Percentiles rank a stretch among this genome's conserved stretches.
These are phyloP conservation scores for Ectropis crepuscularia DNA, from an alignment of 2,888 invertebrate genomes.

Conservation along the genomic window DNA sequence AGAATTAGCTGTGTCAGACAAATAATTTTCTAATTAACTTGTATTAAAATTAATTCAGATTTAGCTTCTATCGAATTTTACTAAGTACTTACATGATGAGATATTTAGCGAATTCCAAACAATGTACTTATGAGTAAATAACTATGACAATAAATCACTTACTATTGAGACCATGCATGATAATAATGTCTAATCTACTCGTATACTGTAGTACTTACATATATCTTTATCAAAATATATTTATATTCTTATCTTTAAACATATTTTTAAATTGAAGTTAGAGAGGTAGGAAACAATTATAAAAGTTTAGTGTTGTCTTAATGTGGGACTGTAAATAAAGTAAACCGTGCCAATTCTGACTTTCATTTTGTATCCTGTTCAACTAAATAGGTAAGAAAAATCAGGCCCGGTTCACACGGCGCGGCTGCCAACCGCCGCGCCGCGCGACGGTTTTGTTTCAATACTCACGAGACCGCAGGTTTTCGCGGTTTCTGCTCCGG, in stretches of 20 bases:
- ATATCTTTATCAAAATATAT: constrained; percentile 41
- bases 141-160: constrained; percentile 68
- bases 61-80: constrained; percentile 43
- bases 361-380: constrained; percentile 54
- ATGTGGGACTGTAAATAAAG: constrained; percentile 74
- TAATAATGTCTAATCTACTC: constrained; percentile 64
- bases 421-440: too few species aligned
- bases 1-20: constrained; percentile 82
- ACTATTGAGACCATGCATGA: constrained; percentile 62
- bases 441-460: too few species aligned
- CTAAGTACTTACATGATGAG: constrained; percentile 38
- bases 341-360: constrained; percentile 54
- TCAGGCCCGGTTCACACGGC: too few species aligned
- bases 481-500: too few species aligned
- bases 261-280: constrained; percentile 22
- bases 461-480: too few species aligned
- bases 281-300: constrained; percentile 45
- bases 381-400: too few species aligned
- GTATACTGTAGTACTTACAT: constrained; percentile 51
- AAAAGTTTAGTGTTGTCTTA: constrained; percentile 65
- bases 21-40: constrained; percentile 63
- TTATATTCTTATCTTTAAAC: constrained; percentile 23
- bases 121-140: constrained; percentile 1
- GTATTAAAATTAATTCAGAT: constrained; percentile 36
- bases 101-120: constrained; percentile 42